Evolutionary conservation across 2,888 invertebrate species (phyloP), one percentile per base, ranked within the genome.

Genomic region (Monochamus alternatus): DNA sequence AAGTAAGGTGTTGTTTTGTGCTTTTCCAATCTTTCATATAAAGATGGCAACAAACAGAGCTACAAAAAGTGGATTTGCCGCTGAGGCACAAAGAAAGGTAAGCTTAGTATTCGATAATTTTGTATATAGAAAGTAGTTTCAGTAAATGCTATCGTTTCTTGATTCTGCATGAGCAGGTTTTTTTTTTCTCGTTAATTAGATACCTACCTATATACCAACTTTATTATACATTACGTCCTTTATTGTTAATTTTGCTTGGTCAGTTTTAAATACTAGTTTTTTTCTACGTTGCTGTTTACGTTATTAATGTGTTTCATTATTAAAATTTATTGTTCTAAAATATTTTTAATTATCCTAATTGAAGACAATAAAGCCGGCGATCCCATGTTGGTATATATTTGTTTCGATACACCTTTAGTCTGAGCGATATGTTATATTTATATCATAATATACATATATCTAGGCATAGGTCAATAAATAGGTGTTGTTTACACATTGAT

Each of bases 81-180:
- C 97, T 75, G 98, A 98, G 89, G 97, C 97, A 71, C 97, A 98
- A 90, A 93, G 95, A 88, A 98, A 97, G 94, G 98, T 98, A 90
- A 78, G 76, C 71, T n/a, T 74, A 60, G 32, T 59, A 30, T 10
- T 62, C 12, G 9, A 32, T 32, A 62, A 5, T 3, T 8, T 8
- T 3, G 8, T 47, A 2, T 2, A 9, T 47, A 47, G 47, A 9
- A 47, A 47, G 10, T 47, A 47, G 12, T 47, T 47, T 47, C 47
- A 47, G 12, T 47, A 47, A 52, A 5, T 12, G 3, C 7, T 52
- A n/a, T 52, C 52, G 14, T 14, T 58, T 30, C n/a, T 58, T 14
- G 3, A 58, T 31, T 66, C 22, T 9, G 44, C 52, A 51, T 73
- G 51, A 73, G 63, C 70, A 71, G 70, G 70, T 71, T 62, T 67